Evolutionary conservation across 2,888 invertebrate genomes (phyloP), one percentile per base, ranked within the genome.

Genomic region (Andrena fulva): DNA sequence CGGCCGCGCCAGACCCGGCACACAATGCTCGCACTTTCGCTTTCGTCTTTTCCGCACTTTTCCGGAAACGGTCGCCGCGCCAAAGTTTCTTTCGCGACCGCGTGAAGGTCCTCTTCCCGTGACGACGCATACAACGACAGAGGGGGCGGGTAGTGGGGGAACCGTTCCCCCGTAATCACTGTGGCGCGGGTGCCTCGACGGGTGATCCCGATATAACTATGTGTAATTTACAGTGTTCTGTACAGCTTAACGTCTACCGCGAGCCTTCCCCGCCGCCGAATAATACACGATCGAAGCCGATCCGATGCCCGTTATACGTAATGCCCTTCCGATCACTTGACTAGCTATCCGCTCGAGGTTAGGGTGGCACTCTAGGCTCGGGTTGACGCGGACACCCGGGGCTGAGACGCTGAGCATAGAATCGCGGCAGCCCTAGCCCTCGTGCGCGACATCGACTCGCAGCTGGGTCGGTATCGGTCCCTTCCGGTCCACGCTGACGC

Each of bases 301-400:
- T 56, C 69, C 78, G 86, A 86, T 84, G 84, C 72, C 42, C 87
- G 72, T 66, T 16, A 80, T 77, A 82, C 59, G 64, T 86, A 87
- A 87, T 87, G 87, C 87, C 85, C 87, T 84, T 87, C 76, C 80
- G 77, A 84, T 83, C 80, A 84, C 88, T 79, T 81, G 85, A 87
- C 85, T 85, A 87, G 85, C 76, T 80, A 63, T 60, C 35, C 35
- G n/a, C 73, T 60, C 50, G 29, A 66, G 60, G 24, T 33, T 20
- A 20, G 52, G n/a, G 63, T 56, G 42, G 16, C 24, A 20, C 56
- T 27, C 54, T 54, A n/a, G 2, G 20, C 24, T 20, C 54, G 54
- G 62, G 54, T 31, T 6, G 33, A 79, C 50, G 77, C 64, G 50
- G 52, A 59, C 59, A n/a, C 16, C 42, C 52, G 29, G 70, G 70